A percentile compares a stretch with the other conserved stretches of the same genome.
phyloP scores from a whole-genome alignment of 1,140 invertebrate species.

The Coptotermes formosanus region DNA sequence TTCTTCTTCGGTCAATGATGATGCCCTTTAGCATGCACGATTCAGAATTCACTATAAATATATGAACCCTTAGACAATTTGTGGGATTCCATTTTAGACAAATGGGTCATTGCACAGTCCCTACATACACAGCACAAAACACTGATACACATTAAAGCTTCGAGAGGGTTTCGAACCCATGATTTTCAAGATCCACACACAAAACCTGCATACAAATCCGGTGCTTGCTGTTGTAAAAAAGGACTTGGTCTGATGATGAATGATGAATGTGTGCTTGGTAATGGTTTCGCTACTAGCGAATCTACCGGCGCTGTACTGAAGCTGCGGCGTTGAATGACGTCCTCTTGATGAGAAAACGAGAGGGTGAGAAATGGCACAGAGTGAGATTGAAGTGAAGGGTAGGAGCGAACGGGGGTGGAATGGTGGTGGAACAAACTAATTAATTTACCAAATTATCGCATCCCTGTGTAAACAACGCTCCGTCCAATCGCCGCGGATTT shows the following conservation, averaged over 20 bases:
- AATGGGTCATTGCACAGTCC: too few species aligned
- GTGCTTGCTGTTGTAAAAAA: neutral
- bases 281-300: conserved; percentile 5
- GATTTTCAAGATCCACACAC: too few species aligned
- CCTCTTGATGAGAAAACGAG: conserved; percentile 11
- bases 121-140: too few species aligned
- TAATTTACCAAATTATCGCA: conserved; percentile 34
- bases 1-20: too few species aligned
- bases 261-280: neutral
- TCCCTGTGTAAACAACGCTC: conserved; percentile 27
- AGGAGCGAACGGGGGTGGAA: neutral
- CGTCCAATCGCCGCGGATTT: conserved; percentile 27
- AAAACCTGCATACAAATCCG: too few species aligned
- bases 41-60: too few species aligned
- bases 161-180: too few species aligned
- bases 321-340: conserved; percentile 5
- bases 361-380: conserved; percentile 10
- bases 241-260: neutral
- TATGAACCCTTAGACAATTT: too few species aligned
- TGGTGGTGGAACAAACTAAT: conserved; percentile 29
- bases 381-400: conserved; percentile 1
- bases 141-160: too few species aligned
- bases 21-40: too few species aligned
- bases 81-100: too few species aligned
- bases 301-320: neutral